Conservation (phyloP, 2,113 vertebrate species). For the Datnioides undecimradiatus region DNA sequence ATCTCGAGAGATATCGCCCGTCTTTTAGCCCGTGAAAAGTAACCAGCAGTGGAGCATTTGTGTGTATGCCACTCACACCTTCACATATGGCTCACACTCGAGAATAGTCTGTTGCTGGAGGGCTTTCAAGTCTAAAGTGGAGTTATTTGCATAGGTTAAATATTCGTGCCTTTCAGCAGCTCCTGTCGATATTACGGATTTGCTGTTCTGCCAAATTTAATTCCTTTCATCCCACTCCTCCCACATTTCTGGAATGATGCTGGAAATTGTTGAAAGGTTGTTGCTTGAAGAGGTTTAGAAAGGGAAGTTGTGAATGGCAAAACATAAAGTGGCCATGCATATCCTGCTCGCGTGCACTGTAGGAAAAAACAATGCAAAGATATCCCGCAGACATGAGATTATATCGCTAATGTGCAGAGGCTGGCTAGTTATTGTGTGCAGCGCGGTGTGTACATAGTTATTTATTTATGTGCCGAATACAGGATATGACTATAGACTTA, state of each 20-base stretch:
- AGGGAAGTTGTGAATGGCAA: conserved; percentile 38
- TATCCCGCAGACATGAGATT: conserved; percentile 35
- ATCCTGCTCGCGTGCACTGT: not conserved
- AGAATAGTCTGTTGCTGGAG: conserved; percentile 57
- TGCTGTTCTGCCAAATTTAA: conserved; percentile 71
- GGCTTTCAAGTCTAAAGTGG: conserved; percentile 70
- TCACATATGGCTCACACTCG: conserved; percentile 42
- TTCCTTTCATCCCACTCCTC: conserved; percentile 68
- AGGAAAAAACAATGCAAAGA: not conserved
- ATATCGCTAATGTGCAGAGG: conserved; percentile 21
- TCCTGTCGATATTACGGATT: conserved; percentile 65
- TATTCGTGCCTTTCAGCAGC: conserved; percentile 59
- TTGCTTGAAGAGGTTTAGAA: conserved; percentile 22
- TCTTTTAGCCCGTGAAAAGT: conserved; percentile 30
- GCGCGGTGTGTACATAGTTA: not conserved
- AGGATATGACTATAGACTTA: conserved; percentile 1
- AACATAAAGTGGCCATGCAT: conserved; percentile 1
- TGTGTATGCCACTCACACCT: conserved; percentile 27
- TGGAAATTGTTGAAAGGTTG: conserved; percentile 44
- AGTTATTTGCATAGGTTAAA: conserved; percentile 78
- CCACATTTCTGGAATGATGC: conserved; percentile 58
- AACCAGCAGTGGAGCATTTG: conserved; percentile 17
- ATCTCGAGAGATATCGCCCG: conserved; percentile 16
- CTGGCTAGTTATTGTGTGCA: conserved; percentile 13
- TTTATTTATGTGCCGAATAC: not conserved